A percentile compares a stretch with the other conserved stretches of the same genome.
Conservation (phyloP, 1,140 invertebrate genomes). For the Trachymyrmex septentrionalis region DNA sequence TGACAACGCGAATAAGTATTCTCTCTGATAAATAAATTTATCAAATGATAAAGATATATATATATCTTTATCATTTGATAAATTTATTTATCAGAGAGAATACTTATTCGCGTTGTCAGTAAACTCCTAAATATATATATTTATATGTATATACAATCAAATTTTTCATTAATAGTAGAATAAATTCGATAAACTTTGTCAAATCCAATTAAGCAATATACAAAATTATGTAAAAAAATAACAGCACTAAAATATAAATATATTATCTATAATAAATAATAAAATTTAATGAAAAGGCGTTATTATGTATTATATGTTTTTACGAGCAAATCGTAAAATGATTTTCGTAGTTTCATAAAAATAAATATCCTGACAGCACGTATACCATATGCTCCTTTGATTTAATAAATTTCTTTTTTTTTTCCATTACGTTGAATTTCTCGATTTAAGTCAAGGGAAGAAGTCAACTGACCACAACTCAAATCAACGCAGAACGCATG, state of each 20-base stretch:
- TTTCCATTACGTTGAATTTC: neutral
- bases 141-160: neutral
- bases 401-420: neutral
- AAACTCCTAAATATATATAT: no score
- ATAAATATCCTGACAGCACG: neutral
- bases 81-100: slow-evolving; percentile 21
- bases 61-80: neutral
- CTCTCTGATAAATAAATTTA: slow-evolving; percentile 8
- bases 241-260: neutral
- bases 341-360: neutral
- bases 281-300: slow-evolving; percentile 1
- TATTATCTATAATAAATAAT: neutral
- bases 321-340: neutral
- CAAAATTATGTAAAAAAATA: neutral
- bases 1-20: no score
- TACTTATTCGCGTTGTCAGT: no score
- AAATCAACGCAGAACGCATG: slow-evolving; percentile 17
- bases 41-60: neutral
- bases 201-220: slow-evolving; percentile 6
- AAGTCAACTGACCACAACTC: neutral
- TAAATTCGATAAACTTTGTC: neutral
- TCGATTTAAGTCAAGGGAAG: slow-evolving; percentile 12
- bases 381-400: neutral
- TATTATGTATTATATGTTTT: neutral
- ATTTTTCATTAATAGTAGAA: neutral